Evolutionary conservation across 2,888 invertebrate species (phyloP).

Genomic region (Mesoligia furuncula): DNA sequence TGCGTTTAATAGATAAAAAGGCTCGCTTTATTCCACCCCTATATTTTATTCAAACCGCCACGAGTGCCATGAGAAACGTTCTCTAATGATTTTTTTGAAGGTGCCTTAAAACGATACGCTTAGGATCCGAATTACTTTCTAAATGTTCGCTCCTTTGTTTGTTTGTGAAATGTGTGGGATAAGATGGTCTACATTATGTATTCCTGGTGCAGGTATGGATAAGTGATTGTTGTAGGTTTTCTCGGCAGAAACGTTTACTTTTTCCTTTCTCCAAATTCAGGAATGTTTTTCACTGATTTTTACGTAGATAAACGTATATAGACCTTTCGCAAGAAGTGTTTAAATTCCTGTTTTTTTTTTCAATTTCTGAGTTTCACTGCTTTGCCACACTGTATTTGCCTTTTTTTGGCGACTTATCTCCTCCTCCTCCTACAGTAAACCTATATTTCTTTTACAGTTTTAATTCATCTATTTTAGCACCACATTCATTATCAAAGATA

Average conservation of each 20-base stretch:
- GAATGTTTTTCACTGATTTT: neutral
- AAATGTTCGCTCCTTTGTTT: conserved; percentile 56
- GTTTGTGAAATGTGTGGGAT: conserved; percentile 40
- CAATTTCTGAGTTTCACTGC: neutral
- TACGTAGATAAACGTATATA: neutral
- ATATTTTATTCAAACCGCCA: conserved; percentile 86
- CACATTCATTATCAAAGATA: neutral
- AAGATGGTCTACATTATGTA: conserved; percentile 32
- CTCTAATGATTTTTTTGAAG: conserved; percentile 84
- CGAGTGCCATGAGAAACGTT: conserved; percentile 79
- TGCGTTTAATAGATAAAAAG: conserved; percentile 89
- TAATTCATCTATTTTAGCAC: neutral
- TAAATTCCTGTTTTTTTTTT: neutral
- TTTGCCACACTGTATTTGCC: neutral
- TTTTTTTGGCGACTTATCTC: neutral
- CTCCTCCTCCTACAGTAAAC: neutral
- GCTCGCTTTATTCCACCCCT: conserved; percentile 81
- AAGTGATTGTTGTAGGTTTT: conserved; percentile 27
- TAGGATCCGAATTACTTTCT: conserved; percentile 53
- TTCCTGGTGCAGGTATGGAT: conserved; percentile 28
- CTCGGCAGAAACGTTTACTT: neutral
- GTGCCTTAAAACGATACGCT: conserved; percentile 69
- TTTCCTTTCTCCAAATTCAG: neutral
- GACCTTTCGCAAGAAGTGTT: neutral
- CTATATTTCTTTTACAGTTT: neutral